Conservation (phyloP, 2,888 invertebrate genomes). For the Heteromurus nitidus region DNA sequence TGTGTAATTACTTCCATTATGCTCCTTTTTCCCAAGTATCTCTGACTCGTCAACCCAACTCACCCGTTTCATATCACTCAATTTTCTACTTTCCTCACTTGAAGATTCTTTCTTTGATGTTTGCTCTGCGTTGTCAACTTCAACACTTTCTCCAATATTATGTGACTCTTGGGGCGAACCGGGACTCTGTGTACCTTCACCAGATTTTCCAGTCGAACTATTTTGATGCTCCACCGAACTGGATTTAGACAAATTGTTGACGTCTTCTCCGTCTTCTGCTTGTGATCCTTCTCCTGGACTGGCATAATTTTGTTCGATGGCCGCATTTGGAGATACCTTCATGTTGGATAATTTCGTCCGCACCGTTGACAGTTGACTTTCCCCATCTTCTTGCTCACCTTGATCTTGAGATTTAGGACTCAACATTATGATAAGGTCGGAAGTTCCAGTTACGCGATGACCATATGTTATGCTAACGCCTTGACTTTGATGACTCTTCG, state of each 20-base stretch:
- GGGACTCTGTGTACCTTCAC: slow-evolving; percentile 30
- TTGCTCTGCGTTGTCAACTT: background rate
- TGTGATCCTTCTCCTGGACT: slow-evolving; percentile 2
- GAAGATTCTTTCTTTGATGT: slow-evolving; percentile 8
- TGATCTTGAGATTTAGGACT: slow-evolving; percentile 40
- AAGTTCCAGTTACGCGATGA: slow-evolving; percentile 27
- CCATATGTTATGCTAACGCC: slow-evolving; percentile 53
- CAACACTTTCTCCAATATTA: background rate
- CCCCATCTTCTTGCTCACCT: slow-evolving; percentile 53
- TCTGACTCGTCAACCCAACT: slow-evolving; percentile 51
- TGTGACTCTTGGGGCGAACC: slow-evolving; percentile 22
- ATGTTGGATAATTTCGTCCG: background rate
- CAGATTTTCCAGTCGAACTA: no score
- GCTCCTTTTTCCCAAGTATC: background rate
- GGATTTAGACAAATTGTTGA: no score
- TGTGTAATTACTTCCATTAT: background rate
- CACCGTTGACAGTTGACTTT: background rate
- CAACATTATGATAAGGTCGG: slow-evolving; percentile 42
- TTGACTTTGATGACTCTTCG: slow-evolving; percentile 44
- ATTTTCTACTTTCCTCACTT: slow-evolving; percentile 9
- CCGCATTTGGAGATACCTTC: slow-evolving; percentile 9
- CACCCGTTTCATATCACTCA: slow-evolving; percentile 46
- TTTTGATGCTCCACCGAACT: background rate
- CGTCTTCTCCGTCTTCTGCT: slow-evolving; percentile 2
- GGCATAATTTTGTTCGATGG: background rate